Evolutionary conservation across 2,888 invertebrate species (phyloP).

Genomic region (Aporophyla lueneburgensis): DNA sequence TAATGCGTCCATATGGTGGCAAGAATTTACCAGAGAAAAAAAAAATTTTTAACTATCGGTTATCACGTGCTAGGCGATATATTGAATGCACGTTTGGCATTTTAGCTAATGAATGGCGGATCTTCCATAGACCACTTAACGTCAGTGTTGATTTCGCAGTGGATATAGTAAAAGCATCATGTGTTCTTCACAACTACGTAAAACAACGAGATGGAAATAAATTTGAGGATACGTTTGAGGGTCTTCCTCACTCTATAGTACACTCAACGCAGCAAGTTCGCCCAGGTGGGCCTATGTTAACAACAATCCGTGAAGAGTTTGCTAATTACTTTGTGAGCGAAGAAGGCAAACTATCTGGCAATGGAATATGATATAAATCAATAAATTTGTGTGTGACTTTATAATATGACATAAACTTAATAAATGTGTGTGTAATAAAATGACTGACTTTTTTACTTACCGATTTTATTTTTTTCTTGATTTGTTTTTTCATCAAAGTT

Average conservation of each 20-base stretch:
- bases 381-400: conserved; percentile 42
- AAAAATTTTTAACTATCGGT: too few relatives aligned
- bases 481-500: conserved; percentile 63
- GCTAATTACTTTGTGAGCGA: conserved; percentile 67
- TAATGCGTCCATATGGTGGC: conserved; percentile 18
- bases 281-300: conserved; percentile 64
- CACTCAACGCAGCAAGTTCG: conserved; percentile 61
- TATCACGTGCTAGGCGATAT: too few relatives aligned
- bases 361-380: conserved; percentile 65
- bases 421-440: conserved; percentile 38
- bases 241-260: conserved; percentile 61
- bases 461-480: conserved; percentile 54
- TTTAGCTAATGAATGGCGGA: too few relatives aligned
- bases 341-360: conserved; percentile 67
- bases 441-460: conserved; percentile 49
- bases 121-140: conserved; percentile 5
- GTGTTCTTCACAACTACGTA: conserved; percentile 62
- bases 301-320: conserved; percentile 65
- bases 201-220: conserved; percentile 60
- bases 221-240: conserved; percentile 41
- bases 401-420: conserved; percentile 25
- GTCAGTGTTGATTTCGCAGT: conserved; percentile 9
- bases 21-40: too few relatives aligned
- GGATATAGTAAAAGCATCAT: conserved; percentile 48
- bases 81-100: too few relatives aligned